These are phyloP conservation scores for Gambelia wislizenii DNA, from an alignment of 2,797 vertebrate species.

Conservation along the genomic window DNA sequence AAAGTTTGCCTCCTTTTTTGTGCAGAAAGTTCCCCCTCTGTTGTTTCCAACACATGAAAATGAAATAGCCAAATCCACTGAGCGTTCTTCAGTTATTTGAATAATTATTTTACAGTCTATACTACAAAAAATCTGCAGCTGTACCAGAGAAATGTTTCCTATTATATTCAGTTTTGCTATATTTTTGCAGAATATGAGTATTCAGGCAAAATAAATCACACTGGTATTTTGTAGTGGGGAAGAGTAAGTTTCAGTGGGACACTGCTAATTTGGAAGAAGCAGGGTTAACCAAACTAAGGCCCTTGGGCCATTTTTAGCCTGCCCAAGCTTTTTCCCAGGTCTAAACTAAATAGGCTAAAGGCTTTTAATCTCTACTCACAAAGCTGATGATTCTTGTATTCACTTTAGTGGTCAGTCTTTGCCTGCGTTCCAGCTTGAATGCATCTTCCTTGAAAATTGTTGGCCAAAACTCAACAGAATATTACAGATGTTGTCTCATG, in stretches of 20 bases:
- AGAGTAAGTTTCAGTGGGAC: neutral
- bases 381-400: neutral
- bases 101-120: neutral
- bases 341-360: neutral
- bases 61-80: neutral
- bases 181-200: neutral
- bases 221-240: neutral
- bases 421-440: neutral
- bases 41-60: neutral
- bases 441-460: neutral
- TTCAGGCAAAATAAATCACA: neutral
- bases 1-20: neutral
- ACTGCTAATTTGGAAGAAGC: neutral
- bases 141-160: neutral
- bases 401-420: neutral
- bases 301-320: neutral
- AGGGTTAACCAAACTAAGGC: neutral
- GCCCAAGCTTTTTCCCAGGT: neutral
- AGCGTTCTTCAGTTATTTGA: neutral
- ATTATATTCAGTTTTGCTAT: neutral
- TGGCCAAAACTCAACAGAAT: neutral
- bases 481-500: constrained; percentile 8
- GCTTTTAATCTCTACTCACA: neutral
- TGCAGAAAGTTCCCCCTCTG: neutral
- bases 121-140: neutral